Evolutionary conservation across 2,888 invertebrate genomes (phyloP).

Genomic region (Achlya flavicornis): DNA sequence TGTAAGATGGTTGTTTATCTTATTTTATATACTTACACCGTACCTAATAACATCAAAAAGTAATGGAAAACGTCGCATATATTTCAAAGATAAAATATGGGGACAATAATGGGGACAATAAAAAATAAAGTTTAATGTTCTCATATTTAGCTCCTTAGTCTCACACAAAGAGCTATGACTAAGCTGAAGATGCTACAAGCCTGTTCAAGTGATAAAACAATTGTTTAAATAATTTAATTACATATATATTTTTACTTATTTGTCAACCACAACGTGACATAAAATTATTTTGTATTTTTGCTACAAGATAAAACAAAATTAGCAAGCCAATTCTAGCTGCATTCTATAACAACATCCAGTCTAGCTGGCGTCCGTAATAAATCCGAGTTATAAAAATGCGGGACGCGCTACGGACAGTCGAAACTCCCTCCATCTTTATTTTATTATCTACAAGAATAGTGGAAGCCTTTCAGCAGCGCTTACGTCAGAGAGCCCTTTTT

Average conservation of each 20-base stretch:
- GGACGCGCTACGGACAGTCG: conserved; percentile 39
- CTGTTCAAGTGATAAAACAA: too few species aligned
- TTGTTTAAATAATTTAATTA: too few species aligned
- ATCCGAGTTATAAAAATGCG: conserved; percentile 53
- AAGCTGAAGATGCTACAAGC: too few species aligned
- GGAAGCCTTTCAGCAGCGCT: conserved; percentile 25
- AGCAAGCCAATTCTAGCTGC: conserved; percentile 24
- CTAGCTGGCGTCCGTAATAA: conserved; percentile 51
- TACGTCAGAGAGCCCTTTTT: conserved; percentile 33
- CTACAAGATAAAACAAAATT: not conserved
- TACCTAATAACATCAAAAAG: too few species aligned
- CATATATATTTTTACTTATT: too few species aligned
- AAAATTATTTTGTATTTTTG: not conserved
- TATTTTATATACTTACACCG: too few species aligned
- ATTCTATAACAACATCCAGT: conserved; percentile 34
- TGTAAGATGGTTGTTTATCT: not conserved
- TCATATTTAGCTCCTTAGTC: too few species aligned
- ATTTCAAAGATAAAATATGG: too few species aligned
- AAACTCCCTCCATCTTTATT: conserved; percentile 45
- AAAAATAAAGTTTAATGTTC: too few species aligned
- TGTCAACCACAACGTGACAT: not conserved
- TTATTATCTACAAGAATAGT: conserved; percentile 43
- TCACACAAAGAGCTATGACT: too few species aligned
- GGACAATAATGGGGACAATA: too few species aligned
- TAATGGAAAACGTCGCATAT: too few species aligned